phyloP scores from a whole-genome alignment of 2,113 vertebrate species.

The Sinosuthora webbiana region DNA sequence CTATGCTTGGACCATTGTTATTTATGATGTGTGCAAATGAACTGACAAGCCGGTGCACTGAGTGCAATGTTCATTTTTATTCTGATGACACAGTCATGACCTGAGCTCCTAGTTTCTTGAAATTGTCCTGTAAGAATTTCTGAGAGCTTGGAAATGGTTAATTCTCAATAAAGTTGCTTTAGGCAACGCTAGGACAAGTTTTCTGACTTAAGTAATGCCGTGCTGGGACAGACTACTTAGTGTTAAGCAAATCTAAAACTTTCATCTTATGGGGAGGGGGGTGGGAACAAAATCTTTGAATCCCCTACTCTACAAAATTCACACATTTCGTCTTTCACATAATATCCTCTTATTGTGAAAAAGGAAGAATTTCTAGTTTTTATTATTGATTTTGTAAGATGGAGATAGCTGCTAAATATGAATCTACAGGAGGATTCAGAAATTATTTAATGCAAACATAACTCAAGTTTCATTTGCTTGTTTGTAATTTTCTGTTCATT shows the following conservation, averaged over 20 bases:
- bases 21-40: conserved; percentile 75
- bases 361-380: neutral
- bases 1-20: conserved; percentile 69
- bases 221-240: neutral
- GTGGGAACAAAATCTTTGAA: neutral
- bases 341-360: neutral
- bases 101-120: neutral
- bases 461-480: neutral
- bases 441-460: neutral
- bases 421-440: neutral
- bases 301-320: neutral
- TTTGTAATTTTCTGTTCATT: neutral
- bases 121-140: neutral
- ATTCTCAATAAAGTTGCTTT: neutral
- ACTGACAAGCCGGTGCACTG: conserved; percentile 67
- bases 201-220: neutral
- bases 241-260: neutral
- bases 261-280: neutral
- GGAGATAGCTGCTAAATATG: neutral
- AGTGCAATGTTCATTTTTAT: conserved; percentile 47
- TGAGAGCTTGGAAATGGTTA: conserved; percentile 21
- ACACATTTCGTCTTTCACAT: neutral
- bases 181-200: neutral
- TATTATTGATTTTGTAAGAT: neutral
- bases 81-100: conserved; percentile 49